Evolutionary conservation across 2,797 vertebrate species (phyloP), one percentile per base, ranked within the genome.

Genomic region (Scolopax bukidnonensis): DNA sequence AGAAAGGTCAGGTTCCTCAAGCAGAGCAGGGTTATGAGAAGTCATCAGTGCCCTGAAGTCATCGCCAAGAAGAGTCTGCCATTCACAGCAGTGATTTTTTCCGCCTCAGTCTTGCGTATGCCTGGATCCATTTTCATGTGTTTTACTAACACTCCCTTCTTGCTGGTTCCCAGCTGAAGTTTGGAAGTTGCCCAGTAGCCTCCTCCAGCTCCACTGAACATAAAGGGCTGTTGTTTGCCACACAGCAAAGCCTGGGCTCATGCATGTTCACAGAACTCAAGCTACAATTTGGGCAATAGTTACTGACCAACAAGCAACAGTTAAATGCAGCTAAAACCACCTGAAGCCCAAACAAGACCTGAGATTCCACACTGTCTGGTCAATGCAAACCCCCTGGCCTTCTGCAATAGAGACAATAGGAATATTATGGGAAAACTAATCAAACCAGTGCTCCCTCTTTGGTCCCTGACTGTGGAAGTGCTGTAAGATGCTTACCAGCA

Each of bases 281-380:
- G 45, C 50, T 75, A 48, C 1, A 3, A 25, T 56, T 20, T 3
- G 3, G 21, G 36, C 40, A 56, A 14, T 5, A 30, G 30, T 15
- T 43, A 38, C 54, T 27, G 74, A 33, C 48, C 63, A 27, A 14
- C 32, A 21, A 36, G 51, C 36, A 30, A 16, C 18, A 3, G 33
- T 18, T 25, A 18, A 68, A 57, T 2, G 12, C 61, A 56, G 54
- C 65, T 12, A 17, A 63, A 68, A 60, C 23, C 54, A 73, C 6
- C 24, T 24, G 33, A 19, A 33, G 32, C 45, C 45, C 69, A n/a
- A 41, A 54, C 25, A 36, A 83, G 67, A n/a, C 36, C 25, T 20
- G 17, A 47, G 48, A 23, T 30, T 45, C 47, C 32, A 8, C 0
- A 0, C 15, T 41, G 19, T 13, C 69, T 25, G 8, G 9, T 54